A percentile compares a stretch with the other conserved stretches of the same genome.
These are phyloP conservation scores for Canis aureus DNA, from an alignment of 2,113 vertebrate genomes.

Conservation along the genomic window DNA sequence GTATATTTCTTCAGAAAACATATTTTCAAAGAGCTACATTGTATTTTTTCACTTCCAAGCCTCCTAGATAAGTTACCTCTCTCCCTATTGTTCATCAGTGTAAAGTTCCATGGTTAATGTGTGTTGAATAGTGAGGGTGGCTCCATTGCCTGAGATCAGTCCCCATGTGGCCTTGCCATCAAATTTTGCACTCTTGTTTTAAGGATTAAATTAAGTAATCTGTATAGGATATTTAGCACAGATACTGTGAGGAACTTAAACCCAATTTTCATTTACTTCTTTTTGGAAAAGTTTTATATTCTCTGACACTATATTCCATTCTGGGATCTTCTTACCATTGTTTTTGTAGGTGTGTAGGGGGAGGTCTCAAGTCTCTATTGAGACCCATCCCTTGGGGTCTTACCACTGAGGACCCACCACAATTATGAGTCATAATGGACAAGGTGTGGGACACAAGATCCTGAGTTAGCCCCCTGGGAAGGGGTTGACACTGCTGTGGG, in stretches of 20 bases:
- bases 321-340: neutral
- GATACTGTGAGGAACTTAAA: neutral
- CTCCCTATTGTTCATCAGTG: neutral
- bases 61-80: too few relatives aligned
- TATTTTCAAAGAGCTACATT: neutral
- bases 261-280: neutral
- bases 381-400: fast-evolving
- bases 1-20: neutral
- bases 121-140: neutral
- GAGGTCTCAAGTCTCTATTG: too few relatives aligned
- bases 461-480: neutral
- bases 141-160: neutral
- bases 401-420: neutral
- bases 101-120: neutral
- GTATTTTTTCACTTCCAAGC: neutral
- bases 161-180: fast-evolving
- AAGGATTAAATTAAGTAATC: neutral
- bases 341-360: neutral
- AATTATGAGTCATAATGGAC: neutral
- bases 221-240: neutral
- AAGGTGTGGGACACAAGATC: neutral
- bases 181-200: neutral
- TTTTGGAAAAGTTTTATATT: neutral
- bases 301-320: neutral
- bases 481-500: neutral